Conservation (phyloP, 2,797 vertebrate species). For the Steatocranus sp. region DNA sequence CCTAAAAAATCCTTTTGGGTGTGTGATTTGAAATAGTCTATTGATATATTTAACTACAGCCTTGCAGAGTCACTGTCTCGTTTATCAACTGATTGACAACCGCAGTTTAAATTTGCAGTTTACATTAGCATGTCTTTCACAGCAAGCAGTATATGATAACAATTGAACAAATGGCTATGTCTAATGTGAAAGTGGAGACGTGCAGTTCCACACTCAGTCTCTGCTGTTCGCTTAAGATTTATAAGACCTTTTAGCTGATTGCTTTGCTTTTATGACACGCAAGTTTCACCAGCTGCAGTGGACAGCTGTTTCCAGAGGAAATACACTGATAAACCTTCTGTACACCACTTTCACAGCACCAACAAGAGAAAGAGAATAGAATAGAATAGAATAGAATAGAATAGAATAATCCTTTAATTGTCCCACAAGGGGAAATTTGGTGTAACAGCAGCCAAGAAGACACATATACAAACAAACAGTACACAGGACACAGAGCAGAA, state of each 20-base stretch:
- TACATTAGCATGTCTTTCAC: neutral
- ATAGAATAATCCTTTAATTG: too few relatives aligned
- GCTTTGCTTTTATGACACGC: neutral
- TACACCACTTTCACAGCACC: neutral
- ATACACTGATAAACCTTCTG: neutral
- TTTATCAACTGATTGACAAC: neutral
- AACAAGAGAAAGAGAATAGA: too few relatives aligned
- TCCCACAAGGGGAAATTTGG: too few relatives aligned
- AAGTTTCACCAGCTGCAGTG: neutral
- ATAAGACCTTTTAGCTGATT: neutral
- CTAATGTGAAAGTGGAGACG: neutral
- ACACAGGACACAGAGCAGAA: too few relatives aligned
- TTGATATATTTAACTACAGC: neutral
- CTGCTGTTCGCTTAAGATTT: neutral
- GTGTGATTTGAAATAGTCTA: neutral
- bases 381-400: too few relatives aligned
- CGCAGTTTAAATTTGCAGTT: neutral
- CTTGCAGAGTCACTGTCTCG: neutral
- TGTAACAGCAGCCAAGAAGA: too few relatives aligned
- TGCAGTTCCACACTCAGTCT: neutral
- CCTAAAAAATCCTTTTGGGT: fast-evolving
- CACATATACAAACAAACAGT: too few relatives aligned
- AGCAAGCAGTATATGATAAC: neutral
- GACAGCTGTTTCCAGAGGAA: neutral
- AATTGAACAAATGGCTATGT: neutral